Conservation (phyloP, 2,888 invertebrate genomes). For the Amblyjoppa fuscipennis region DNA sequence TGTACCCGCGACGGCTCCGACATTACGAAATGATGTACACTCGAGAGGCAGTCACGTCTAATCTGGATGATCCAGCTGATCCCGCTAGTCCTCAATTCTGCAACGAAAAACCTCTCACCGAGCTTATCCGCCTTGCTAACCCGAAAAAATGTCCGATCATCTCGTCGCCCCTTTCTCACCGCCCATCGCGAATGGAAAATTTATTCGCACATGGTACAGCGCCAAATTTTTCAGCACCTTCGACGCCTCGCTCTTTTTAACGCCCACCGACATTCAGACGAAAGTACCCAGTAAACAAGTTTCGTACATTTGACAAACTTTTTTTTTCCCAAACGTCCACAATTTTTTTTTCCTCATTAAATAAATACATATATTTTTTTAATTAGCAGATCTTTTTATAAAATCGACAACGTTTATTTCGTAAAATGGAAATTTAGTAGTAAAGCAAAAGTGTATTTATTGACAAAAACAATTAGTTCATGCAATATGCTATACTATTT, state of each 20-base stretch:
- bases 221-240: neutral
- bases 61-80: slow-evolving; percentile 65
- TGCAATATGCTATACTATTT: no score
- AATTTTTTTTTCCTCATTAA: no score
- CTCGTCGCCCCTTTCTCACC: neutral
- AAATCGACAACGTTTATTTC: no score
- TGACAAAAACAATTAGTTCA: no score
- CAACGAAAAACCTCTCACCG: slow-evolving; percentile 52
- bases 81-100: slow-evolving; percentile 37
- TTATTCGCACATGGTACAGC: neutral
- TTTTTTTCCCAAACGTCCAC: no score
- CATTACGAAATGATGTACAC: slow-evolving; percentile 35
- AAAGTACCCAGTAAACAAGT: neutral
- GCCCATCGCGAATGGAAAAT: slow-evolving; percentile 17
- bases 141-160: neutral
- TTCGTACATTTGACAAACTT: no score
- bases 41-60: slow-evolving; percentile 41
- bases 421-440: no score
- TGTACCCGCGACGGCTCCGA: neutral
- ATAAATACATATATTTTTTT: no score
- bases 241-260: neutral
- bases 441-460: no score
- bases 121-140: slow-evolving; percentile 39
- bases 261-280: neutral
- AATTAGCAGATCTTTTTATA: no score